Evolutionary conservation across 1,140 invertebrate genomes (phyloP).

Genomic region (Daktulosphaira vitifoliae): DNA sequence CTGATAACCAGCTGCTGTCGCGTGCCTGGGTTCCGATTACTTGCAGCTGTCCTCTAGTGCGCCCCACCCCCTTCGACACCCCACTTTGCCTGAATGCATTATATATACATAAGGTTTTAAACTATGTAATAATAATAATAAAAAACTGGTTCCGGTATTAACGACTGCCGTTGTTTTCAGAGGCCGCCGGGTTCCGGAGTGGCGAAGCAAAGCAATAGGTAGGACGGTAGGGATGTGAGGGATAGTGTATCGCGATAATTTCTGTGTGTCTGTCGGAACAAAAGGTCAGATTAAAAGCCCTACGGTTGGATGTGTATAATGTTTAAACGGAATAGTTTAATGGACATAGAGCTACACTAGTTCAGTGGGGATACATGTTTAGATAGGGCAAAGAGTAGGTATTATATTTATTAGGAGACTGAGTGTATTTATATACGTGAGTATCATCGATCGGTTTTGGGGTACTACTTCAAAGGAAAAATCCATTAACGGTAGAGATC

Average conservation of each 20-base stretch:
- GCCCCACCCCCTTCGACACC: background rate
- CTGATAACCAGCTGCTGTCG: conserved; percentile 31
- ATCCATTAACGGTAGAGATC: conserved; percentile 30
- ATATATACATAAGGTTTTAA: background rate
- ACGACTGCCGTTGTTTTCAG: background rate
- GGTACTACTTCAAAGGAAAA: conserved; percentile 20
- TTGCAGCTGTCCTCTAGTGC: conserved; percentile 4
- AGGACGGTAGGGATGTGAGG: too few relatives aligned
- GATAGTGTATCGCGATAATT: background rate
- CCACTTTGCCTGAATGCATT: too few relatives aligned
- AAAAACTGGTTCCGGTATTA: conserved; percentile 22
- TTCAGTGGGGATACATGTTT: background rate
- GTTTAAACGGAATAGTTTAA: background rate
- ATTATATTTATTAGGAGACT: background rate
- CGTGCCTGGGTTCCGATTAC: conserved; percentile 23
- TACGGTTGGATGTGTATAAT: background rate
- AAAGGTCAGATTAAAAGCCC: conserved; percentile 6
- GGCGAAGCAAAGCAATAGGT: too few relatives aligned
- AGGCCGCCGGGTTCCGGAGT: too few relatives aligned
- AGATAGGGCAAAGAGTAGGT: conserved; percentile 9
- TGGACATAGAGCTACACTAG: too few relatives aligned
- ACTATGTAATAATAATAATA: background rate
- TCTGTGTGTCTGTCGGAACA: background rate
- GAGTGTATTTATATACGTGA: background rate
- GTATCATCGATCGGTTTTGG: background rate